Conservation (phyloP, 1,140 invertebrate genomes). For the Leptinotarsa defecta region DNA sequence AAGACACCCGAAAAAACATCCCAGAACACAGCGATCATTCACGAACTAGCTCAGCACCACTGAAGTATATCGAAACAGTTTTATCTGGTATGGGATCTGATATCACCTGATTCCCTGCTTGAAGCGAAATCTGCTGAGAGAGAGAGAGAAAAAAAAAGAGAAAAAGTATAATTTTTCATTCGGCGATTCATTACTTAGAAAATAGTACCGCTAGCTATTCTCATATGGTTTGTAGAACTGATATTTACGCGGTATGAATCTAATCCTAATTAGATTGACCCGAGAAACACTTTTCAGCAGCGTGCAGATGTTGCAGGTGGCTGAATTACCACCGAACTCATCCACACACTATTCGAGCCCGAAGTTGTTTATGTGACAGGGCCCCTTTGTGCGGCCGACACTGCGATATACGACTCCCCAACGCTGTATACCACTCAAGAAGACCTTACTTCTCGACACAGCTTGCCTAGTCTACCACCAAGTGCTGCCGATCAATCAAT, state of each 20-base stretch:
- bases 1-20: too few species aligned
- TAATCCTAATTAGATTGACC: not conserved
- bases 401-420: not conserved
- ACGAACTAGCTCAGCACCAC: too few species aligned
- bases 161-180: too few species aligned
- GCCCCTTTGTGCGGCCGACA: not conserved
- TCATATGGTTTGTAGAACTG: too few species aligned
- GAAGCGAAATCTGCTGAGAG: too few species aligned
- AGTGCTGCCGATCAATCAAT: not conserved
- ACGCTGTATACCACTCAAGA: constrained; percentile 3
- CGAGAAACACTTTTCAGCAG: not conserved
- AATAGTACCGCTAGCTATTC: too few species aligned
- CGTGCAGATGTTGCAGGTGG: not conserved
- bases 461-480: constrained; percentile 4
- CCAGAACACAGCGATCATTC: too few species aligned
- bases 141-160: too few species aligned
- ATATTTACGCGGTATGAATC: not conserved
- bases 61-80: too few species aligned
- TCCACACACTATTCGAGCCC: not conserved
- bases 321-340: not conserved
- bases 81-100: too few species aligned
- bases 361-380: not conserved
- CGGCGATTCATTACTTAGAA: too few species aligned
- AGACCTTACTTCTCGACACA: not conserved
- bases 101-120: too few species aligned